Conservation (phyloP, 2,888 invertebrate genomes). For the Andrena flavipes region DNA sequence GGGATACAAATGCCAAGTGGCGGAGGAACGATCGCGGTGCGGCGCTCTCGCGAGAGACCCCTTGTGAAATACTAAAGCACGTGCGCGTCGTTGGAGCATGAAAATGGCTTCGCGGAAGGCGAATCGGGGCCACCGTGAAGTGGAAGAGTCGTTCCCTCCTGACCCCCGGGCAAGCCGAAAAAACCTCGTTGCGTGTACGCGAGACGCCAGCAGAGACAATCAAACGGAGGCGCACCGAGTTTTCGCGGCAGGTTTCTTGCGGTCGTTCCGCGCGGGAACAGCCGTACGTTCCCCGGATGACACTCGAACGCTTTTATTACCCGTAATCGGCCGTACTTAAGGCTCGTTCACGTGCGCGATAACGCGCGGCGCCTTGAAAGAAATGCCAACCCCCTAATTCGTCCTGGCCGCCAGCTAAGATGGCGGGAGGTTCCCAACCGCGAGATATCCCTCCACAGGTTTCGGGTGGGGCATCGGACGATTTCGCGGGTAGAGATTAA, state of each 20-base stretch:
- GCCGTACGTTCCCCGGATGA: slow-evolving; percentile 79
- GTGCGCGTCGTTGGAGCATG: slow-evolving; percentile 72
- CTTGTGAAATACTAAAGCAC: slow-evolving; percentile 53
- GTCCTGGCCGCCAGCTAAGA: slow-evolving; percentile 16
- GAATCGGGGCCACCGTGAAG: slow-evolving; percentile 67
- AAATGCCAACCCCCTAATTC: slow-evolving; percentile 74
- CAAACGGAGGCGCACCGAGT: slow-evolving; percentile 61
- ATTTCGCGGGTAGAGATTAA: background rate
- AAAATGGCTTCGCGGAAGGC: slow-evolving; percentile 78
- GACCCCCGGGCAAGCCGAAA: slow-evolving; percentile 41
- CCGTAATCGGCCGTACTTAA: slow-evolving; percentile 79
- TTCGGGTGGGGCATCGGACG: too few species aligned
- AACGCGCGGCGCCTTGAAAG: slow-evolving; percentile 81
- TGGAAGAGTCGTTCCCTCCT: slow-evolving; percentile 38
- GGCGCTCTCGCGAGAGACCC: background rate
- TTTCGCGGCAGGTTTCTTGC: slow-evolving; percentile 57
- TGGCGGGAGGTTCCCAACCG: slow-evolving; percentile 12
- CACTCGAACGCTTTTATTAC: slow-evolving; percentile 83
- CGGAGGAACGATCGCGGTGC: background rate
- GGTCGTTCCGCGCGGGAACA: slow-evolving; percentile 72
- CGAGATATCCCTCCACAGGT: background rate
- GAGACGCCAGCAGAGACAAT: slow-evolving; percentile 64
- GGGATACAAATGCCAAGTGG: slow-evolving; percentile 13
- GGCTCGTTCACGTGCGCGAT: slow-evolving; percentile 76
- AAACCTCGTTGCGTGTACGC: slow-evolving; percentile 58